Conservation (phyloP, 1,140 invertebrate genomes). For the Halyomorpha halys region DNA sequence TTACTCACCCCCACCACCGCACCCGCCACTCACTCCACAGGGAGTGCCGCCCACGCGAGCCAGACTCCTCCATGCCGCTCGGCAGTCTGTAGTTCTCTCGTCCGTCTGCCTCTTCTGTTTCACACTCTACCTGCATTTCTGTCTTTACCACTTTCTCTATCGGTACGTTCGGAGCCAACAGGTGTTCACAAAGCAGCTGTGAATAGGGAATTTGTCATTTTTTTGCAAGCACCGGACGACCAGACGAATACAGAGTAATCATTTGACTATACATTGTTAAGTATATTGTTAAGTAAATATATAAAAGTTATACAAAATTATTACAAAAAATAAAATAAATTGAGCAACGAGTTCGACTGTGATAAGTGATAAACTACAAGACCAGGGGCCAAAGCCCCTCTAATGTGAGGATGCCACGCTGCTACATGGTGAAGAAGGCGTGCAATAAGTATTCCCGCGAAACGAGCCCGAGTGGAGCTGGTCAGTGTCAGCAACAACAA, state of each 20-base stretch:
- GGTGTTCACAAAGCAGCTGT: neutral
- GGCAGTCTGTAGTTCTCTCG: conserved; percentile 21
- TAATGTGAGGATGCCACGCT: conserved; percentile 39
- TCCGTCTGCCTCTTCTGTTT: conserved; percentile 19
- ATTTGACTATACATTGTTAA: conserved; percentile 5
- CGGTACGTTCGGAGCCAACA: conserved; percentile 7
- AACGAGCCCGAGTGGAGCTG: conserved; percentile 30
- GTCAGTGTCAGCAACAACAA: conserved; percentile 27
- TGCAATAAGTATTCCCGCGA: conserved; percentile 44
- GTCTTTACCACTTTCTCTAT: conserved; percentile 20
- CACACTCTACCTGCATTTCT: conserved; percentile 18
- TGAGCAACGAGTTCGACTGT: conserved; percentile 20
- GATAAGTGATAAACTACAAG: conserved; percentile 13
- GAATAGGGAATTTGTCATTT: too few species aligned
- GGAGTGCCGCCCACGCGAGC: conserved; percentile 26
- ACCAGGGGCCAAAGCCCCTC: neutral
- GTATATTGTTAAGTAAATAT: conserved; percentile 9
- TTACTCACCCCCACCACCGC: conserved; percentile 17
- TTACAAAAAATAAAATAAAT: neutral
- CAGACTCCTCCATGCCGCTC: conserved; percentile 16
- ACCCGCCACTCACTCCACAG: conserved; percentile 15
- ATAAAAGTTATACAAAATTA: neutral
- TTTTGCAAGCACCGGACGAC: too few species aligned
- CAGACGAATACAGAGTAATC: conserved; percentile 15
- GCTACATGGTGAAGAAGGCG: conserved; percentile 47